These are phyloP conservation scores for Catharus ustulatus DNA, from an alignment of 2,797 vertebrate species.

Conservation along the genomic window DNA sequence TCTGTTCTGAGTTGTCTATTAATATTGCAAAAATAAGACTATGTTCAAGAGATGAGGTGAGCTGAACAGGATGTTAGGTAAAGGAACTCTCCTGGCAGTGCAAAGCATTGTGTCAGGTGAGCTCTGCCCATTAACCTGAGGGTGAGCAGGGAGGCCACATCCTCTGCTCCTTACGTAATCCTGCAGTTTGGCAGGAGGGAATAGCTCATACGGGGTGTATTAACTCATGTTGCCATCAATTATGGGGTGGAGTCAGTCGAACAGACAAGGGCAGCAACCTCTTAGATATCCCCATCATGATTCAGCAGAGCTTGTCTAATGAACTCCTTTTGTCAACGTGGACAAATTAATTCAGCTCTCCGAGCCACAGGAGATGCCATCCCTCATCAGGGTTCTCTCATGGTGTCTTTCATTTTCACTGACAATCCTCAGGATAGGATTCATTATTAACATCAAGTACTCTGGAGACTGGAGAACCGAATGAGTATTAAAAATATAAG, in stretches of 20 bases:
- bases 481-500: neutral
- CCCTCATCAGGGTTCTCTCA: neutral
- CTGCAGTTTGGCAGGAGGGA: neutral
- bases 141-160: neutral
- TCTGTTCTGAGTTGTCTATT: neutral
- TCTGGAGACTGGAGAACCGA: neutral
- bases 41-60: neutral
- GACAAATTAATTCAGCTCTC: neutral
- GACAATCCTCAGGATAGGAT: rapidly evolving
- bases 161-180: neutral
- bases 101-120: neutral
- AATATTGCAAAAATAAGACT: neutral
- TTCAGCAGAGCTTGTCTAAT: neutral
- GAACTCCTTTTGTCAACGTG: neutral
- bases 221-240: neutral
- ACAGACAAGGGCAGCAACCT: neutral
- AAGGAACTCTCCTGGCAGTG: neutral
- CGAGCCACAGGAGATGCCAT: neutral
- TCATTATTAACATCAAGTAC: neutral
- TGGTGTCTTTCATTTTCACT: neutral
- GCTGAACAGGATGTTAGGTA: neutral
- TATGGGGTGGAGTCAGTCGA: neutral
- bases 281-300: neutral
- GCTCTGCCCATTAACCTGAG: neutral
- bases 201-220: rapidly evolving